These are phyloP conservation scores for Drosophila limbata DNA, from an alignment of 2,888 invertebrate genomes.

Conservation along the genomic window DNA sequence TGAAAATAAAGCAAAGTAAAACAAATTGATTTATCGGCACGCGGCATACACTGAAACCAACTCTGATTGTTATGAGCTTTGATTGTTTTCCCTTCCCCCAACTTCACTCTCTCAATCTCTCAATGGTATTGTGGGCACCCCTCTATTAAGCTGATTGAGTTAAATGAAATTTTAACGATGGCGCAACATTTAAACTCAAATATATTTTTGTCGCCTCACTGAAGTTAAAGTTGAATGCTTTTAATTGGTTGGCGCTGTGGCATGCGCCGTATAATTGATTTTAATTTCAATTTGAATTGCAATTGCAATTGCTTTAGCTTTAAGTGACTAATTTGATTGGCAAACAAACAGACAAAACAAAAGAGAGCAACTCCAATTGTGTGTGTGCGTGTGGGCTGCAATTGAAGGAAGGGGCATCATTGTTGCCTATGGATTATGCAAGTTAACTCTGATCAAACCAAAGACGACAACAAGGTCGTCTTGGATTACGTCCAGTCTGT, in stretches of 20 bases:
- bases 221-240: slow-evolving; percentile 63
- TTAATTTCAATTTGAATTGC: slow-evolving; percentile 41
- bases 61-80: slow-evolving; percentile 62
- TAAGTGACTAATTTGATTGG: slow-evolving; percentile 76
- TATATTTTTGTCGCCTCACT: slow-evolving; percentile 61
- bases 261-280: slow-evolving; percentile 46
- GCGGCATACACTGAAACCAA: slow-evolving; percentile 60
- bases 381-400: slow-evolving; percentile 49
- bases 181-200: slow-evolving; percentile 70
- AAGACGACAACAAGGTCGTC: slow-evolving; percentile 58
- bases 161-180: slow-evolving; percentile 74
- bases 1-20: slow-evolving; percentile 57
- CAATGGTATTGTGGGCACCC: slow-evolving; percentile 6
- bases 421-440: slow-evolving; percentile 50
- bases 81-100: slow-evolving; percentile 38
- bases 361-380: slow-evolving; percentile 28
- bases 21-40: slow-evolving; percentile 78
- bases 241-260: slow-evolving; percentile 67
- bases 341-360: slow-evolving; percentile 49
- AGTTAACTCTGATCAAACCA: slow-evolving; percentile 35
- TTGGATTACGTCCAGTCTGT: slow-evolving; percentile 50
- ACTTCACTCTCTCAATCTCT: not conserved
- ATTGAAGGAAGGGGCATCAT: slow-evolving; percentile 18
- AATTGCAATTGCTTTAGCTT: slow-evolving; percentile 63
- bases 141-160: slow-evolving; percentile 60